These are phyloP conservation scores for Phoebastria nigripes DNA, from an alignment of 2,797 vertebrate genomes.

Conservation along the genomic window DNA sequence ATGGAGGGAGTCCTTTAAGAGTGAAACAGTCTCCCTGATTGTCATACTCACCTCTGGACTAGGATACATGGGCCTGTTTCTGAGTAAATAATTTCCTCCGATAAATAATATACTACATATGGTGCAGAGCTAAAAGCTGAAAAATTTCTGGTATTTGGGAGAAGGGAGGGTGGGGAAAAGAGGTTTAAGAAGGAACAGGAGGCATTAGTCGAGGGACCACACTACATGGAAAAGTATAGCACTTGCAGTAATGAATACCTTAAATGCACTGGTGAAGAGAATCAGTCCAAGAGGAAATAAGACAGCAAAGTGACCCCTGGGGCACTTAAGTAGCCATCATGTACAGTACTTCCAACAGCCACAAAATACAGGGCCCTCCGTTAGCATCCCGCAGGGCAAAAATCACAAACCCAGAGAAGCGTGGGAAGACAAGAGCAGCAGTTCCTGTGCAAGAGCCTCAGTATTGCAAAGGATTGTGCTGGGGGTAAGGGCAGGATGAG, in stretches of 20 bases:
- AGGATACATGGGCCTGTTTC: background rate
- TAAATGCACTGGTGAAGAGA: background rate
- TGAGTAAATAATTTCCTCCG: background rate
- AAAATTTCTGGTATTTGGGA: background rate
- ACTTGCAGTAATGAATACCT: background rate
- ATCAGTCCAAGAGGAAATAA: background rate
- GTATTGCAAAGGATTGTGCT: background rate
- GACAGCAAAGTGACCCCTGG: background rate
- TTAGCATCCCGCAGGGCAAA: conserved; percentile 11
- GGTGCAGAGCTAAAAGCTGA: background rate
- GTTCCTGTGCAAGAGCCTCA: background rate
- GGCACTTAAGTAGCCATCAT: background rate
- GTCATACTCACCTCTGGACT: background rate
- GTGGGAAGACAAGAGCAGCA: background rate
- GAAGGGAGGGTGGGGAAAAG: background rate
- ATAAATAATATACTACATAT: background rate
- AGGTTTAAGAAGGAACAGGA: background rate
- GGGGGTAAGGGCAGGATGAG: background rate
- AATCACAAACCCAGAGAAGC: background rate
- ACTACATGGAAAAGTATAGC: background rate
- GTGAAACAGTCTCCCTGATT: background rate
- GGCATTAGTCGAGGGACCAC: background rate
- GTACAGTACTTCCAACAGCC: conserved; percentile 11
- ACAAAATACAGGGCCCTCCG: background rate
- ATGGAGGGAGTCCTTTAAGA: background rate